Base-by-base conservation (phyloP, 2,797 vertebrate species). In the Gymnodraco acuticeps region DNA sequence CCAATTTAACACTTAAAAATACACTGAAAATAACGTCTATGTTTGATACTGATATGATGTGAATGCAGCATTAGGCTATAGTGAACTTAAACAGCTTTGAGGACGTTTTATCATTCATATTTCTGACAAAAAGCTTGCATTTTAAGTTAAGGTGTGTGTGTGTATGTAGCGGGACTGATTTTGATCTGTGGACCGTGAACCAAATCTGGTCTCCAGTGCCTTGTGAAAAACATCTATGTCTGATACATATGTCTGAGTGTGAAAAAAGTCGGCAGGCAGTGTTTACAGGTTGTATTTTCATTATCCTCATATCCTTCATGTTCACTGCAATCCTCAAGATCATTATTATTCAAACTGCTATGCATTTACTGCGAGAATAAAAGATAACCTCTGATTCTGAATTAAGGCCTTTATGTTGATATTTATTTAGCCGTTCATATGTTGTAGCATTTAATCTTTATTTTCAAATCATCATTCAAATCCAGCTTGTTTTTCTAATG, bases 121-220 rank as follows among this genome's bases (percentile, higher is more conserved):
- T 69, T 70, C 45, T 8, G 75, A 65, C 15, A 10, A 27, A 27
- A 27, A 56, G 73, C 43, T 77, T 33, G 14, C 38, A 64, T 72
- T 56, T 70, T 15, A 64, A 77, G 53, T 66, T 33, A 48, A 1
- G 4, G 4, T 3, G 23, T 23, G 23, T 23, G 23, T 27, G 31
- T 33, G 31, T 42, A 69, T 75, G 74, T 80, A 73, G 77, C 90
- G 79, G 83, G 83, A 66, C 77, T 81, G 79, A 80, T 84, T 88
- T 91, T 81, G 77, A 88, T 82, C 75, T 70, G 81, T 73, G 87
- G 88, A 83, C 84, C 64, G 67, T 62, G 75, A 88, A 85, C 81
- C 86, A 85, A 75, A 84, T 70, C 75, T 75, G 89, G 89, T 92
- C 89, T 93, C 89, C 90, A 84, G 93, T 95, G 94, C 93, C 93